Evolutionary conservation across 1,140 invertebrate species (phyloP), one percentile per base, ranked within the genome.

Genomic region (Lordiphosa clarofinis): DNA sequence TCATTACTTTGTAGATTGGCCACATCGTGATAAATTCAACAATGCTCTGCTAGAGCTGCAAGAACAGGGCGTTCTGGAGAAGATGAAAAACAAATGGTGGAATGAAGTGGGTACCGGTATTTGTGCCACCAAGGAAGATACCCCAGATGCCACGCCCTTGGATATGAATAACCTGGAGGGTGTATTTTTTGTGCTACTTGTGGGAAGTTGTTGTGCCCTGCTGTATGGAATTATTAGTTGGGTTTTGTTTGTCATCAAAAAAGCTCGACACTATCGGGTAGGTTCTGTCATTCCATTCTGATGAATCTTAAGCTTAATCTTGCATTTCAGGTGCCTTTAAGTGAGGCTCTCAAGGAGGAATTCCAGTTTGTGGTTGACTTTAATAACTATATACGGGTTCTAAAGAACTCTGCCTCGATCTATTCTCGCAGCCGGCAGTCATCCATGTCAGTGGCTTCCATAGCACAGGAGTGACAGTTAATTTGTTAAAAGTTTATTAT

Each of bases 1-100:
- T 19, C 21, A 5, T 39, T 55, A 58, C 31, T 84, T 38, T n/a
- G 2, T 69, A 96, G 95, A 94, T 67, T 95, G 94, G 3, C 90
- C 91, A 4, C 94, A 94, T 84, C 91, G 95, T 8, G 92, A 94
- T 61, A 90, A 91, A 19, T 89, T 97, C 31, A 95, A 94, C 59
- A 91, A 93, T 49, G 95, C 94, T 1, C 91, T 97, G 28, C 84
- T 97, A 15, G 91, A 93, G 73, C 87, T 97, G 1, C 94, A 95
- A 86, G 96, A 98, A 90, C 92, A 93, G 48, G 96, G 95, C 0
- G 91, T 92, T 43, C 89, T 98, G 6, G 92, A 93, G 6, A 91
- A 93, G 35, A 90, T 98, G 69, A 96, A 97, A 87, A 94, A 93
- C 31, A 97, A 96, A 90, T 98, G 96, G 97, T 98, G 96, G 96